Evolutionary conservation across 1,140 invertebrate genomes (phyloP), one percentile per base, ranked within the genome.

Genomic region (Magallana gigas): DNA sequence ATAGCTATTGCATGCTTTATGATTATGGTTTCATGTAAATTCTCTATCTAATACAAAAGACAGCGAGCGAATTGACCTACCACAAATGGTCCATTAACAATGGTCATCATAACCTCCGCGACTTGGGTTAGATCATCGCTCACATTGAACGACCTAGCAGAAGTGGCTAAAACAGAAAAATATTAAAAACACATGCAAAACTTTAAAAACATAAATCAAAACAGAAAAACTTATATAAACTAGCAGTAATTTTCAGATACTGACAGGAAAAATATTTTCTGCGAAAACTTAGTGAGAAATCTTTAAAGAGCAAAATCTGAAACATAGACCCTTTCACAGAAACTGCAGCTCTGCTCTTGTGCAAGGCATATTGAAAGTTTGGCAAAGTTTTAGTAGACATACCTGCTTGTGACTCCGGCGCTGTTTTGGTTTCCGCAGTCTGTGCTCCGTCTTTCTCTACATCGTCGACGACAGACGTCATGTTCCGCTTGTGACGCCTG

Each of bases 41-140:
- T 48, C 2, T 48, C 3, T 48, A 48, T 48, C 36, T 2, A 48
- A 48, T 48, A 48, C 5, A 48, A 48, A 48, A 48, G 36, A 48
- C 2, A 48, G 36, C 2, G 0, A 23, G 23, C 23, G 0, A 57
- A 29, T 29, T 16, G 0, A 89, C 92, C 92, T 88, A 94, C 93
- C 64, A 88, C 82, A 81, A 92, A 94, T 9, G 91, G 90, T 86
- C 92, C 93, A 83, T 84, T 92, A n/a, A 94, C 87, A 64, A 94
- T 91, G 23, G 92, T 92, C 87, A 94, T 91, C 6, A 94, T 87
- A 11, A 92, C 92, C 76, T 94, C 93, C 60, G 93, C 93, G 12
- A 94, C 88, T 4, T 90, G 83, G 48, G 94, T 92, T 57, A 94
- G 90, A n/a, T 94, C 93, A 90, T 94, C 93, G 88, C 91, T 89